Evolutionary conservation across 2,113 vertebrate genomes (phyloP), one percentile per base, ranked within the genome.

Genomic region (Cryptomyrus ogoouensis): DNA sequence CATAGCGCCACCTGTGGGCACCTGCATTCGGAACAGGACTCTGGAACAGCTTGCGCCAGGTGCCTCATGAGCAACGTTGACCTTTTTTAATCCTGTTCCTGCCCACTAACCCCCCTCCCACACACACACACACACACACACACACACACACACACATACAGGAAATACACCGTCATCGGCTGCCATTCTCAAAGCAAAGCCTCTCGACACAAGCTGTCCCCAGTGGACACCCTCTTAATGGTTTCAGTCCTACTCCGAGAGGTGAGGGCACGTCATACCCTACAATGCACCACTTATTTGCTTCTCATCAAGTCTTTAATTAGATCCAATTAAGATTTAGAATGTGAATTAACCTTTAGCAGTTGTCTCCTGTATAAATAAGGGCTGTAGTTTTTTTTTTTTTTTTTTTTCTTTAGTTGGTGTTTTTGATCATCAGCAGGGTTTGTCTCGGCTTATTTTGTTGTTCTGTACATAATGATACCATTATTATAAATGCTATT

Each of bases 261-360:
- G 87, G 53, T 39, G 53, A 44, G 12, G 24, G 6, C 49, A 62
- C 7, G 42, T 62, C 35, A 44, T 27, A 66, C 95, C 89, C 92
- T 91, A 19, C 91, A 90, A 93, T 94, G 94, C 95, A 53, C 39
- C 94, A 95, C 95, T 96, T 94, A 95, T 96, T 95, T 95, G 95
- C 93, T 94, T 95, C 95, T 95, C 95, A 96, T 96, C 95, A 95
- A 95, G 94, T 94, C 92, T 94, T 93, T 96, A 96, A 96, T 95
- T 94, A 95, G 95, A 94, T 93, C 94, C 95, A 96, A 96, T 96
- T 96, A 96, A 95, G 95, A 96, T 96, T 94, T 96, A 96, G 95
- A 95, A 96, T 96, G 94, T 94, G 95, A 96, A 96, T 96, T 95
- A 96, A 96, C 95, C 95, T 95, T 94, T 93, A 90, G 93, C 94